Conservation (phyloP, 2,888 invertebrate species). For the Catocala nupta region DNA sequence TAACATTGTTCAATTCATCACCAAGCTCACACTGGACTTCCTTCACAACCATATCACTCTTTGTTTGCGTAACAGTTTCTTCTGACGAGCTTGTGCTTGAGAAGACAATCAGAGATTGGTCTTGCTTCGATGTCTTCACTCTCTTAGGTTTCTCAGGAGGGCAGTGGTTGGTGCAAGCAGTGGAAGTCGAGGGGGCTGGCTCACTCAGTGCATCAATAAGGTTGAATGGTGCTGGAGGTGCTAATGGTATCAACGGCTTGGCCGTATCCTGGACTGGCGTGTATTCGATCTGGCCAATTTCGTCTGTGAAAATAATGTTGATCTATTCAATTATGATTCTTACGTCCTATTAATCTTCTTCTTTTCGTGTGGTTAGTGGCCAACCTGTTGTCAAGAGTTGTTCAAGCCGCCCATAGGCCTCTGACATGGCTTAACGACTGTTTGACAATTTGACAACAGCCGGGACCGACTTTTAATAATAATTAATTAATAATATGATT, state of each 20-base stretch:
- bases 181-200: constrained; percentile 68
- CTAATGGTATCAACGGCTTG: constrained; percentile 34
- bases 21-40: constrained; percentile 62
- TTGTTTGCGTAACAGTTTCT: constrained; percentile 65
- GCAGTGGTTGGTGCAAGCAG: constrained; percentile 62
- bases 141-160: constrained; percentile 58
- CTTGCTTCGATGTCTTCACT: constrained; percentile 59
- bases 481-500: too few species aligned
- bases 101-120: constrained; percentile 71
- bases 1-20: constrained; percentile 49
- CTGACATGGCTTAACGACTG: too few species aligned
- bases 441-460: too few species aligned
- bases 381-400: too few species aligned
- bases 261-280: constrained; percentile 70
- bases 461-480: too few species aligned
- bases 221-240: constrained; percentile 51
- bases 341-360: too few species aligned
- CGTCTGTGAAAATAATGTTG: constrained; percentile 53
- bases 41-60: constrained; percentile 46
- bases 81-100: constrained; percentile 73
- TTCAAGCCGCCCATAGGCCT: too few species aligned
- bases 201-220: constrained; percentile 75
- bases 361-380: too few species aligned
- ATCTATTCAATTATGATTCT: too few species aligned
- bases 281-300: constrained; percentile 51